Conservation (phyloP, 2,888 invertebrate genomes). For the Selenia dentaria region DNA sequence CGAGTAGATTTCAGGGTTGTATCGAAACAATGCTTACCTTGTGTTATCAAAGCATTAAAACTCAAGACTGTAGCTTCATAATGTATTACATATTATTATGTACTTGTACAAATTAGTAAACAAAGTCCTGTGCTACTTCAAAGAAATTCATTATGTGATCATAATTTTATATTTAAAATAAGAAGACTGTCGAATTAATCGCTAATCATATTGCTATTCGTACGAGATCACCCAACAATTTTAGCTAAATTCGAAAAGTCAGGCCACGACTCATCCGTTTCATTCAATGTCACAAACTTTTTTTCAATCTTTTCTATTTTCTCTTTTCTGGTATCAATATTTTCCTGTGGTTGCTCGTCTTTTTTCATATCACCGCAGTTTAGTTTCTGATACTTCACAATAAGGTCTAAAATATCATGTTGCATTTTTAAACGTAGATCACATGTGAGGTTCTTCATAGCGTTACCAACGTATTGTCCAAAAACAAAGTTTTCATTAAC, state of each 20-base stretch:
- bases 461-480: constrained; percentile 70
- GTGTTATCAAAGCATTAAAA: too few relatives aligned
- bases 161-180: too few relatives aligned
- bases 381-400: constrained; percentile 57
- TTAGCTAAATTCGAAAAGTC: constrained; percentile 72
- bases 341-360: constrained; percentile 19
- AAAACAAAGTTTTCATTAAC: constrained; percentile 76
- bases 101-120: too few relatives aligned
- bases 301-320: constrained; percentile 45
- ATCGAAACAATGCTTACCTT: too few relatives aligned
- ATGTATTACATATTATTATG: too few relatives aligned
- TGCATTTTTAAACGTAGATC: constrained; percentile 63
- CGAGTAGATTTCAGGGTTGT: too few relatives aligned
- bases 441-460: constrained; percentile 65
- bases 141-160: too few relatives aligned
- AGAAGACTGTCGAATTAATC: too few relatives aligned
- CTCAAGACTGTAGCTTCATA: too few relatives aligned
- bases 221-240: constrained; percentile 64
- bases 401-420: constrained; percentile 69
- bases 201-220: too few relatives aligned
- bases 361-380: constrained; percentile 39
- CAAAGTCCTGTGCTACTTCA: too few relatives aligned
- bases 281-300: constrained; percentile 46
- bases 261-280: constrained; percentile 71
- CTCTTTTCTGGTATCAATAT: constrained; percentile 35